Conservation (phyloP, 23 tunicate genomes). For the Trididemnum miniatum region DNA sequence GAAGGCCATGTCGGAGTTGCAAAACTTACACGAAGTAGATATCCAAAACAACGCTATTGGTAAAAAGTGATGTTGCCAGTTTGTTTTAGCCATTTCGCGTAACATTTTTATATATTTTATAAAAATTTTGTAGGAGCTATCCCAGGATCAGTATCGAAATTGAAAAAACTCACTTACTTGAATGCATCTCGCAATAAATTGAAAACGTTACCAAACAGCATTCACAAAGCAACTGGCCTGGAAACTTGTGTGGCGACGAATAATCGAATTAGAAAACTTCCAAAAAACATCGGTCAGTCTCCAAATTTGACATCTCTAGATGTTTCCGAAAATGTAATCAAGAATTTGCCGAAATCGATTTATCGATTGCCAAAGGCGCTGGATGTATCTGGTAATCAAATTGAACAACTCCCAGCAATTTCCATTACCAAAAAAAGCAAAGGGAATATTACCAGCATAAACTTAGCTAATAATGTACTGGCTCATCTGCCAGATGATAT, state of each 20-base stretch:
- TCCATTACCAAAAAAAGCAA: conserved; percentile 79
- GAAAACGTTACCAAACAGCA: conserved; percentile 79
- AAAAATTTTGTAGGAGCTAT: conserved; percentile 69
- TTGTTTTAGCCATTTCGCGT: background rate
- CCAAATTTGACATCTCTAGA: conserved; percentile 71
- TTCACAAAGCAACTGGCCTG: conserved; percentile 87
- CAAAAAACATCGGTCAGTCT: conserved; percentile 85
- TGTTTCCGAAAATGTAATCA: conserved; percentile 84
- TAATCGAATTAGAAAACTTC: conserved; percentile 85
- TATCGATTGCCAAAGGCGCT: conserved; percentile 76
- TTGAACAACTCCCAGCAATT: conserved; percentile 74
- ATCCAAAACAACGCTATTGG: conserved; percentile 79
- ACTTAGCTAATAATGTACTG: conserved; percentile 70
- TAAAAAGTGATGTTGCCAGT: conserved; percentile 19
- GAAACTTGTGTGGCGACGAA: conserved; percentile 77
- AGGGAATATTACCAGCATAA: conserved; percentile 69
- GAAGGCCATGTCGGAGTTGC: conserved; percentile 56
- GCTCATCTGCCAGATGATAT: conserved; percentile 70
- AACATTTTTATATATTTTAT: too few relatives aligned
- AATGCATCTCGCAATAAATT: conserved; percentile 79
- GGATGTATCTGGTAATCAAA: conserved; percentile 81
- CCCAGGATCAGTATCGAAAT: conserved; percentile 65
- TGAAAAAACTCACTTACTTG: conserved; percentile 62
- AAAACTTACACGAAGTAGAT: conserved; percentile 74
- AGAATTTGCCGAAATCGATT: conserved; percentile 85